Percentiles rank a stretch among this genome's conserved stretches.
These are phyloP conservation scores for Bedellia somnulentella DNA, from an alignment of 2,888 invertebrate species.

Conservation along the genomic window DNA sequence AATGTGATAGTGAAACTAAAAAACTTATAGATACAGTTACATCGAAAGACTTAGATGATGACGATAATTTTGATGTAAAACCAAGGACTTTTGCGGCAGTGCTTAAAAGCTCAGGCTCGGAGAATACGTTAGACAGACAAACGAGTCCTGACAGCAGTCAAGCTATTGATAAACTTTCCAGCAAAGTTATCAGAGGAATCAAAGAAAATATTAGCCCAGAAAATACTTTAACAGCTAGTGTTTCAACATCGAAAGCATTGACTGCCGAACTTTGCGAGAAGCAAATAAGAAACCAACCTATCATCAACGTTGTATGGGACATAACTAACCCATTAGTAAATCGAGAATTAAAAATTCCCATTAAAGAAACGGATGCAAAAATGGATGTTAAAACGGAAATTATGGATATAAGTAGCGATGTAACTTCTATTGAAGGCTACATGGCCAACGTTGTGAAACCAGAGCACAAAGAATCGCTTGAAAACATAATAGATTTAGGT, in stretches of 20 bases:
- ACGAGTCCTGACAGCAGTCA: slow-evolving; percentile 38
- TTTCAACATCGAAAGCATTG: slow-evolving; percentile 37
- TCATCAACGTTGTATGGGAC: slow-evolving; percentile 24
- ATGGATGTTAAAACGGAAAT: slow-evolving; percentile 18
- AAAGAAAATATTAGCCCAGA: slow-evolving; percentile 68
- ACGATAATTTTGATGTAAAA: slow-evolving; percentile 13
- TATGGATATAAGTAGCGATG: slow-evolving; percentile 9
- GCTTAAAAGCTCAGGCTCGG: slow-evolving; percentile 40
- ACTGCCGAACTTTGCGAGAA: slow-evolving; percentile 31
- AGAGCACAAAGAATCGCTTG: not conserved
- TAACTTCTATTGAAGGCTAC: slow-evolving; percentile 8
- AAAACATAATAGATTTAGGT: slow-evolving; percentile 33
- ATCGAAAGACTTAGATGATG: slow-evolving; percentile 2
- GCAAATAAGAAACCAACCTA: slow-evolving; percentile 23
- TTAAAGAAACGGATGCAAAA: slow-evolving; percentile 11
- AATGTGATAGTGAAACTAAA: slow-evolving; percentile 5
- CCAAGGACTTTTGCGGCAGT: slow-evolving; percentile 48
- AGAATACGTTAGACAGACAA: slow-evolving; percentile 41
- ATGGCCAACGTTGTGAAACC: not conserved
- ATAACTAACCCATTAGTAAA: slow-evolving; percentile 15
- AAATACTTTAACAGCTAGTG: slow-evolving; percentile 52
- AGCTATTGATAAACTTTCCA: slow-evolving; percentile 51
- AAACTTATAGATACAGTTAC: slow-evolving; percentile 11
- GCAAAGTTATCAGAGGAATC: slow-evolving; percentile 58
- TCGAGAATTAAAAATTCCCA: slow-evolving; percentile 16